These are phyloP conservation scores for Enteromius argenteus DNA, from an alignment of 2,797 vertebrate species.

Conservation along the genomic window DNA sequence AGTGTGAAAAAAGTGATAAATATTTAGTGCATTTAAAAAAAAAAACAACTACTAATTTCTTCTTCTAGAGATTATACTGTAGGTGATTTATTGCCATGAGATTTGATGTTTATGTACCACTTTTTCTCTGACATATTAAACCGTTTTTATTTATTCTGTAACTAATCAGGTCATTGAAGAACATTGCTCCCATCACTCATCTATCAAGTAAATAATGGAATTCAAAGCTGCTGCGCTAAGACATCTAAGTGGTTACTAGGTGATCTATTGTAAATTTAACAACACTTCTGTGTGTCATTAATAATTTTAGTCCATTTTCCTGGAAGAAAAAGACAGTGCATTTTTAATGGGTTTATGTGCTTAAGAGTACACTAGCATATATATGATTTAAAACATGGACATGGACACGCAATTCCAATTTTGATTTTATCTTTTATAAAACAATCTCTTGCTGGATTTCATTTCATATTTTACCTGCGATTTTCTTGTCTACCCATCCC, in stretches of 20 bases:
- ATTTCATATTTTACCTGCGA: neutral
- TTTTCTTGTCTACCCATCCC: neutral
- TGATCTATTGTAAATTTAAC: constrained; percentile 13
- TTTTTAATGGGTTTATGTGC: neutral
- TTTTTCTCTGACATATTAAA: neutral
- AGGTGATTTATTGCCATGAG: neutral
- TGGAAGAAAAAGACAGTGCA: neutral
- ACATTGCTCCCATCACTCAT: neutral
- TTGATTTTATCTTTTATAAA: neutral
- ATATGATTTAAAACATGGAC: neutral
- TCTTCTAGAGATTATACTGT: neutral
- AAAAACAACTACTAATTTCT: neutral
- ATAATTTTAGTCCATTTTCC: neutral
- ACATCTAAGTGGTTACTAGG: neutral
- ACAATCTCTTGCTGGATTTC: neutral
- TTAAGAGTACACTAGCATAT: neutral
- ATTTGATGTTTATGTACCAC: neutral
- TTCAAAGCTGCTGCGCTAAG: neutral
- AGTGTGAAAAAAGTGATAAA: neutral
- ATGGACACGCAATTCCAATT: neutral
- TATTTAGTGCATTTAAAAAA: neutral
- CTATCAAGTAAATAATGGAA: neutral
- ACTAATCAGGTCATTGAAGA: neutral
- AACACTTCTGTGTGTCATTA: neutral
- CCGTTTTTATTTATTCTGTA: neutral